Conservation (phyloP, 2,113 vertebrate genomes). For the Corynorhinus townsendii region DNA sequence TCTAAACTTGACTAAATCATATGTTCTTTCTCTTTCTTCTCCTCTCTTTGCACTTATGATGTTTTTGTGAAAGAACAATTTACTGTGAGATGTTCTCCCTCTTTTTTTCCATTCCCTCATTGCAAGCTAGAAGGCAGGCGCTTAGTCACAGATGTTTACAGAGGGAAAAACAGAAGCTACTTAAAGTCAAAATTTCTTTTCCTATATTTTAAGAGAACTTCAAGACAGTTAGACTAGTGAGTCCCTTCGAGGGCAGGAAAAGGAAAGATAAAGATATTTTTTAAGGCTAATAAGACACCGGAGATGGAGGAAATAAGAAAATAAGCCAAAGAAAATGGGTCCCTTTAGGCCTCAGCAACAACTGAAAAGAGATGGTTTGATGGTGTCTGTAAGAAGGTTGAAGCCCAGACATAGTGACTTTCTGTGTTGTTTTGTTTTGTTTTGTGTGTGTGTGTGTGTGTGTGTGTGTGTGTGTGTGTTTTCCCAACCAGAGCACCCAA, state of each 20-base stretch:
- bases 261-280: not conserved
- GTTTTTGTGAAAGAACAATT: not conserved
- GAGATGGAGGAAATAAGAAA: not conserved
- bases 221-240: not conserved
- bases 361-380: not conserved
- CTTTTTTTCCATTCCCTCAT: not conserved
- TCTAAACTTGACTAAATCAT: not conserved
- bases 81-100: not conserved
- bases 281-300: not conserved
- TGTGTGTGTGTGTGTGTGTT: not conserved
- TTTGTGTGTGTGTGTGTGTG: too few species aligned
- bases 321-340: not conserved
- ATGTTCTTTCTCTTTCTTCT: not conserved
- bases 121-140: not conserved
- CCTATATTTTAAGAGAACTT: not conserved
- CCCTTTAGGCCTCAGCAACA: not conserved
- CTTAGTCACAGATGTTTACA: not conserved
- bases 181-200: constrained; percentile 9
- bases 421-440: not conserved
- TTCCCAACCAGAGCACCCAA: not conserved
- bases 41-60: not conserved
- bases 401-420: not conserved
- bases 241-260: not conserved
- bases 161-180: not conserved
- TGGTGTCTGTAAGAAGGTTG: not conserved